Percentiles rank a stretch among this genome's conserved stretches.
Conservation (phyloP, 2,113 vertebrate genomes). For the Recurvirostra avosetta region DNA sequence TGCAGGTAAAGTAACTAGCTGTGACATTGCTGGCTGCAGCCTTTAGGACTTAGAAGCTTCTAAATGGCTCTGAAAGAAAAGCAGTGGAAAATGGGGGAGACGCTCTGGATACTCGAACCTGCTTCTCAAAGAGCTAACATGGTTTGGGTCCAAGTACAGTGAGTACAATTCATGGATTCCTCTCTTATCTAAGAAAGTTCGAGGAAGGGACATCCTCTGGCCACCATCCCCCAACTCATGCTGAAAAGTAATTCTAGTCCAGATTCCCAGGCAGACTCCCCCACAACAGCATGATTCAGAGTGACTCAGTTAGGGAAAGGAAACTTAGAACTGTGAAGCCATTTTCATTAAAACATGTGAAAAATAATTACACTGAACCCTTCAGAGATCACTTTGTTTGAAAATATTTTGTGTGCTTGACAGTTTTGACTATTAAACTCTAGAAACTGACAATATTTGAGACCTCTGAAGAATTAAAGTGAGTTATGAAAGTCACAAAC, state of each 20-base stretch:
- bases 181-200: slow-evolving; percentile 25
- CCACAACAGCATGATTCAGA: slow-evolving; percentile 42
- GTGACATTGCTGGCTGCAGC: background rate
- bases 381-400: slow-evolving; percentile 66
- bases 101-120: background rate
- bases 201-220: background rate
- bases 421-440: slow-evolving; percentile 58
- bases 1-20: slow-evolving; percentile 20
- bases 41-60: background rate
- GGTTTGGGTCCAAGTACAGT: background rate
- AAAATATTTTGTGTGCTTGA: slow-evolving; percentile 65
- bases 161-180: background rate
- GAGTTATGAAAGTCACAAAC: slow-evolving; percentile 55
- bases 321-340: slow-evolving; percentile 38
- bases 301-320: slow-evolving; percentile 53
- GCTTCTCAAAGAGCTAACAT: background rate
- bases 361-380: slow-evolving; percentile 60
- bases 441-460: slow-evolving; percentile 62
- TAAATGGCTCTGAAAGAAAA: background rate
- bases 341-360: slow-evolving; percentile 65
- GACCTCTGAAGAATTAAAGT: slow-evolving; percentile 62
- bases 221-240: background rate
- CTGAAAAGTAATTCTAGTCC: slow-evolving; percentile 22
- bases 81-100: background rate
- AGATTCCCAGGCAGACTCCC: slow-evolving; percentile 40